Base-by-base conservation (phyloP, 2,888 invertebrate genomes). In the Cataglyphis albicans region DNA sequence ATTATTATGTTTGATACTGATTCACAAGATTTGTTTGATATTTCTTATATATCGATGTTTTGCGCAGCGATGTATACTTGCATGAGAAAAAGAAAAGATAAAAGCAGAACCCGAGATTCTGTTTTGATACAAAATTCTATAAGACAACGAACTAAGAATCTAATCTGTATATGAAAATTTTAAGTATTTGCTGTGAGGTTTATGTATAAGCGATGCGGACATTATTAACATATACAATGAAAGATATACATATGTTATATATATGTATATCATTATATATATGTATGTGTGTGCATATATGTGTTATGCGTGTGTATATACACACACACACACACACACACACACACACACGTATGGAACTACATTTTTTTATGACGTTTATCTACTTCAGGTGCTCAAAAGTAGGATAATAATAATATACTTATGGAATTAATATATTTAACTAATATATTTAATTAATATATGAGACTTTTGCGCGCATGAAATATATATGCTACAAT, bases 301-400 rank as follows among this genome's bases (percentile, higher is more conserved):
- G 15, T 44, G 15, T 44, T 0, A 15, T 44, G 44, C 5, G 15
- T 15, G 15, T 3, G 72, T 48, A 67, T 84, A 29, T 21, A 74
- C 48, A 38, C 82, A 55, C 21, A 18, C 12, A 2, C 82, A 55
- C 21, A 18, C 12, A 2, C 1, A 25, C 15, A 38, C n/a, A 21
- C 0, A 25, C 0, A 41, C 4, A 32, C 15, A 18, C 10, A 44
- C 7, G n/a, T n/a, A 41, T 25, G 38, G 1, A 41, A 41, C 85
- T 44, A 12, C 41, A 44, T 67, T 44, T 83, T 85, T 86, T 90
- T 90, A 63, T 85, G 82, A 90, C 86, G 82, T 85, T 88, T 81
- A 81, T 81, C 74, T 87, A 89, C 89, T 89, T 90, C 83, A 85
- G 74, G 76, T 86, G 90, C 88, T 89, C 89, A 89, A 89, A 61